Conservation (phyloP, 2,888 invertebrate genomes). For the Stratiomys singularior region DNA sequence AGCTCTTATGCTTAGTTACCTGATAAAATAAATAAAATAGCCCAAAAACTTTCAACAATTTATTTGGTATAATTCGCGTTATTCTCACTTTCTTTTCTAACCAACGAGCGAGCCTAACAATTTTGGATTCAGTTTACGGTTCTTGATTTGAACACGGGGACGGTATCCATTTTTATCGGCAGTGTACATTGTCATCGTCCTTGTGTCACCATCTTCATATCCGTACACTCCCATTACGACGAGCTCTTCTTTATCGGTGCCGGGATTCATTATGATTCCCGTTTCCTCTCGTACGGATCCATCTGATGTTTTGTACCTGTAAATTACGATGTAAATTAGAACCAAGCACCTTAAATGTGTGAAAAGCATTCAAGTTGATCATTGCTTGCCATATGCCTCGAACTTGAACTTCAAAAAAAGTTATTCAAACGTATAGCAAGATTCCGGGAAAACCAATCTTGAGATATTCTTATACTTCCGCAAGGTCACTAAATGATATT, state of each 20-base stretch:
- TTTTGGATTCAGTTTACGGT: constrained; percentile 57
- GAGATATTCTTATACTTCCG: no score
- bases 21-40: no score
- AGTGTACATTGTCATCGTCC: constrained; percentile 63
- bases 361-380: no score
- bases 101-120: constrained; percentile 53
- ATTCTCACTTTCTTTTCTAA: constrained; percentile 33
- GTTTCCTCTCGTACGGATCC: constrained; percentile 63
- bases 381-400: no score
- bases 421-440: no score
- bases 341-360: no score
- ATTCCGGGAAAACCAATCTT: no score
- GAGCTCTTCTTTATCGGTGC: constrained; percentile 60
- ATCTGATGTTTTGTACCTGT: constrained; percentile 60
- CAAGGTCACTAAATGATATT: no score
- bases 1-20: no score
- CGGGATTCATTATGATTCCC: constrained; percentile 62
- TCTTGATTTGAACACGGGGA: constrained; percentile 60
- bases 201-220: constrained; percentile 61
- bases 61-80: background rate
- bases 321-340: constrained; percentile 3
- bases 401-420: no score
- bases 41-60: no score
- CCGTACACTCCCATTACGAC: constrained; percentile 63
- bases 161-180: constrained; percentile 65